Percentiles rank a stretch among this genome's conserved stretches.
These are phyloP conservation scores for Xiphophorus maculatus DNA, from an alignment of 2,113 vertebrate genomes.

Conservation along the genomic window DNA sequence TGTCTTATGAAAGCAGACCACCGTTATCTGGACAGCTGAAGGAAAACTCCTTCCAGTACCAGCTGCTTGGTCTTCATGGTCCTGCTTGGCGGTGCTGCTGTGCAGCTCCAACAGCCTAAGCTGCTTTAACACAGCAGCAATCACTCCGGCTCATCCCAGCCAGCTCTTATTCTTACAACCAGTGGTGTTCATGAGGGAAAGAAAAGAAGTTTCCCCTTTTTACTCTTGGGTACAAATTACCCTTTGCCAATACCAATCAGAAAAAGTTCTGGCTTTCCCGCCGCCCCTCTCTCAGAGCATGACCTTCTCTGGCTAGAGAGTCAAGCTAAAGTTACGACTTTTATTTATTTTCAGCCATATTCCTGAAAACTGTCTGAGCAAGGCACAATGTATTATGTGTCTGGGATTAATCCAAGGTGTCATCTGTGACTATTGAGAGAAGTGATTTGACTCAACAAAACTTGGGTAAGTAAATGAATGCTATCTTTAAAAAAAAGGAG, in stretches of 20 bases:
- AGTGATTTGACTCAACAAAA: constrained; percentile 47
- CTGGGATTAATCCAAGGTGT: constrained; percentile 50
- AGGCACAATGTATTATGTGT: constrained; percentile 35
- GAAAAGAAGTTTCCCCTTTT: constrained; percentile 57
- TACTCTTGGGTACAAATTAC: constrained; percentile 67
- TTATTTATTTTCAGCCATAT: constrained; percentile 35
- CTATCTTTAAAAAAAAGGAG: constrained; percentile 30
- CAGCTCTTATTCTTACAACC: constrained; percentile 59
- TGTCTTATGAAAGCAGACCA: constrained; percentile 25
- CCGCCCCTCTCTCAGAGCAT: constrained; percentile 49
- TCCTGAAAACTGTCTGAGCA: constrained; percentile 36
- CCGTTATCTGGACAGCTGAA: background rate
- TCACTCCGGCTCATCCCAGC: constrained; percentile 32
- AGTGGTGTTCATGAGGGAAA: constrained; percentile 44
- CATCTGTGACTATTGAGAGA: constrained; percentile 35
- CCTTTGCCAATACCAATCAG: constrained; percentile 69
- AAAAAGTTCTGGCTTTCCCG: constrained; percentile 47
- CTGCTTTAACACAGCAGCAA: constrained; percentile 31
- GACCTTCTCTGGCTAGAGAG: constrained; percentile 46
- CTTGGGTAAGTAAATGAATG: constrained; percentile 27
- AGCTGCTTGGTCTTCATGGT: constrained; percentile 36
- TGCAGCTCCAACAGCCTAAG: constrained; percentile 29
- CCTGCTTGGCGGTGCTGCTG: constrained; percentile 24
- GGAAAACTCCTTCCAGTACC: constrained; percentile 40
- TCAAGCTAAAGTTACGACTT: constrained; percentile 25